Evolutionary conservation across 2,888 invertebrate species (phyloP), one percentile per base, ranked within the genome.

Genomic region (Coelogynopora nodosa): DNA sequence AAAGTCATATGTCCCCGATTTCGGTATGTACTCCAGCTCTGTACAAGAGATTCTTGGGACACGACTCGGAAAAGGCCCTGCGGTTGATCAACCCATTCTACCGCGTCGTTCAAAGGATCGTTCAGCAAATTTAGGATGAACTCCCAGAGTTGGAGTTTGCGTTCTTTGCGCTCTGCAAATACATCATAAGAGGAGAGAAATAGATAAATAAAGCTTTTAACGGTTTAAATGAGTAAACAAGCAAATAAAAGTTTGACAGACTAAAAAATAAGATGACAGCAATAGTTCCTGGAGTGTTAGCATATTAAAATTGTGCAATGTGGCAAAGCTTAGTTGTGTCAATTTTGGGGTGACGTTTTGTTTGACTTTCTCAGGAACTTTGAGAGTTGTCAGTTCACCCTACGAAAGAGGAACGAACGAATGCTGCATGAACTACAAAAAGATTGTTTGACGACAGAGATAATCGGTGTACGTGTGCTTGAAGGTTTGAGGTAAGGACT

Each of bases 1-100:
- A 86, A 87, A 27, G 87, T 87, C 87, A 87, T 87, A 82, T 87
- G 86, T 18, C 31, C 74, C 0, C 87, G 87, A 23, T 87, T 87
- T 26, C 87, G n/a, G 30, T 87, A 67, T 23, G 80, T 67, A n/a
- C 87, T 86, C 87, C 87, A 87, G 27, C 80, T 80, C 18, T 81
- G 80, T 10, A 86, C 87, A 1, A 87, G 74, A 5, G 49, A 67
- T 0, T 86, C 84, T 0, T 86, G 87, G 31, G 80, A 67, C 23
- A 30, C 67, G 23, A 87, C 86, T 30, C 87, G 74, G 31, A 87
- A 87, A 74, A 87, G 80, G 27, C 87, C 87, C 67, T 87, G 67
- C 0, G 31, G 5, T 31, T 87, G 80, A 31, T 86, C 82, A 28
- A 86, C 86, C 87, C 87, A 87, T 23, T 49, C 85, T 2, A 84